Percentiles rank a stretch among this genome's conserved stretches.
These are phyloP conservation scores for Netelia inedita DNA, from an alignment of 2,888 invertebrate genomes.

Conservation along the genomic window DNA sequence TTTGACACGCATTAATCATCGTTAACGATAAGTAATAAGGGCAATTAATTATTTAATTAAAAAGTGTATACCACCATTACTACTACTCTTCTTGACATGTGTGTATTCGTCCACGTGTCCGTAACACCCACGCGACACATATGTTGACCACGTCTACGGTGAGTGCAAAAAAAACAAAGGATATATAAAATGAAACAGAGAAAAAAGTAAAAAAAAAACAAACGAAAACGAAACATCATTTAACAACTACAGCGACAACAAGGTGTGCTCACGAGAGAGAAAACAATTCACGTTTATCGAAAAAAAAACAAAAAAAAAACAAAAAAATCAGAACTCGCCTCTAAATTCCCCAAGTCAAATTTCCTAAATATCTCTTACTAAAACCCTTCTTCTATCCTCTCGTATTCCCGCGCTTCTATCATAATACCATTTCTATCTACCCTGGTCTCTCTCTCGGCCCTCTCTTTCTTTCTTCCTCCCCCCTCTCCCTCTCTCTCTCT, in stretches of 20 bases:
- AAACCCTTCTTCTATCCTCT: not conserved
- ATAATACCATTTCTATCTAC: conserved; percentile 1
- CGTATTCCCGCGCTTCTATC: conserved; percentile 9
- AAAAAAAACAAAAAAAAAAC: conserved; percentile 62
- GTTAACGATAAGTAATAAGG: conserved; percentile 84
- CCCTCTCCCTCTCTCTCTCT: not conserved
- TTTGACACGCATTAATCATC: conserved; percentile 84
- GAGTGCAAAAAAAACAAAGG: conserved; percentile 52
- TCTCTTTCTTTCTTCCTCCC: not conserved
- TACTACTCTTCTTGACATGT: conserved; percentile 67
- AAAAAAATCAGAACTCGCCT: conserved; percentile 71
- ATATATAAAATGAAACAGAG: conserved; percentile 53
- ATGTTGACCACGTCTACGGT: conserved; percentile 50
- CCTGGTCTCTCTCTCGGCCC: not conserved
- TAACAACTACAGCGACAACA: conserved; percentile 52
- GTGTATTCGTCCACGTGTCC: conserved; percentile 67
- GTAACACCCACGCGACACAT: conserved; percentile 63
- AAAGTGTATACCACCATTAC: conserved; percentile 80
- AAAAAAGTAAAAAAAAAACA: conserved; percentile 46
- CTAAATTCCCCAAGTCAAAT: conserved; percentile 71
- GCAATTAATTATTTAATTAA: conserved; percentile 84
- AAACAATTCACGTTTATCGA: conserved; percentile 70
- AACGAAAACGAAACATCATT: conserved; percentile 67
- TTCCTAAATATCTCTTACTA: conserved; percentile 37
- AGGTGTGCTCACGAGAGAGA: conserved; percentile 61